A percentile compares a stretch with the other conserved stretches of the same genome.
Conservation (phyloP, 2,888 invertebrate genomes). For the Lasioglossum vierecki region DNA sequence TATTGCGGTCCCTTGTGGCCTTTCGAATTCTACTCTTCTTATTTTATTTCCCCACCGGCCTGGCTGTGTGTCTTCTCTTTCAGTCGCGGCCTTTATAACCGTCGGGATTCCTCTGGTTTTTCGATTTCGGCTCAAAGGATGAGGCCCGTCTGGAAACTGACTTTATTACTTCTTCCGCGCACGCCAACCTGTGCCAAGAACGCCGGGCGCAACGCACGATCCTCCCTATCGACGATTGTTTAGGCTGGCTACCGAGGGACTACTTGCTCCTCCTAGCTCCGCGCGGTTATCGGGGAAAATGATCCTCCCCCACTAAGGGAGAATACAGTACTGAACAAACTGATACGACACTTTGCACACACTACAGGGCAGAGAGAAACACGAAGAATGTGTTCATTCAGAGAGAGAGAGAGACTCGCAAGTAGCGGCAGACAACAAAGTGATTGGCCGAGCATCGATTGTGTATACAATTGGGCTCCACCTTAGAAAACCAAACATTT, state of each 20-base stretch:
- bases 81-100: conserved; percentile 52
- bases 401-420: too few relatives aligned
- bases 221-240: not conserved
- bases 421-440: too few relatives aligned
- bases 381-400: too few relatives aligned
- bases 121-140: conserved; percentile 60
- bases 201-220: not conserved
- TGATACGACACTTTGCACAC: too few relatives aligned
- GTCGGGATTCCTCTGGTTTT: conserved; percentile 61
- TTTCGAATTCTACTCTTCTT: conserved; percentile 49
- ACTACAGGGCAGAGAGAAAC: too few relatives aligned
- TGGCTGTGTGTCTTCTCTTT: conserved; percentile 44
- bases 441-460: too few relatives aligned
- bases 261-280: not conserved
- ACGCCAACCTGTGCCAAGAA: conserved; percentile 15
- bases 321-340: too few relatives aligned
- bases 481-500: too few relatives aligned
- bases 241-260: not conserved
- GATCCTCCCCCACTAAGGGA: too few relatives aligned
- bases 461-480: too few relatives aligned
- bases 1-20: conserved; percentile 68
- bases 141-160: conserved; percentile 41
- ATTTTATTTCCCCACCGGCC: conserved; percentile 36
- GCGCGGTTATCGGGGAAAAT: not conserved
- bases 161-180: conserved; percentile 69